Percentiles rank a stretch among this genome's conserved stretches.
Evolutionary conservation across 2,888 invertebrate genomes (phyloP).

Genomic region (Harpagoxenus sublaevis): DNA sequence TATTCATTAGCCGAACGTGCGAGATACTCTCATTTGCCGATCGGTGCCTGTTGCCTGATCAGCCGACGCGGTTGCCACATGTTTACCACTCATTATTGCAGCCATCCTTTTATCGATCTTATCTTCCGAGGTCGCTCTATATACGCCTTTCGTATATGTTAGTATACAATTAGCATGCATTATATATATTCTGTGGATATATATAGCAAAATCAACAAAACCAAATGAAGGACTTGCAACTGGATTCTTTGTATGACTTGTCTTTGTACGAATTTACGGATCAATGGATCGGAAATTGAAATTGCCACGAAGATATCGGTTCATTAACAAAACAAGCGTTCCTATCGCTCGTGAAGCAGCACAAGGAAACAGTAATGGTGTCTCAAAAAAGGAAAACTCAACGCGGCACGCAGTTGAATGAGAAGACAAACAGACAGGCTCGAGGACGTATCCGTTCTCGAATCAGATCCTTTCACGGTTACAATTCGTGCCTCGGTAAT

Average conservation of each 20-base stretch:
- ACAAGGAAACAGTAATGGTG: conserved; percentile 14
- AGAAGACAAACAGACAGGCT: conserved; percentile 48
- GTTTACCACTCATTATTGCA: background rate
- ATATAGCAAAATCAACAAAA: background rate
- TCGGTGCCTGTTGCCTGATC: background rate
- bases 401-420: conserved; percentile 8
- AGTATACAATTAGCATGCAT: background rate
- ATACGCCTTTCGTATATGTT: background rate
- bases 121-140: background rate
- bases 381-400: background rate
- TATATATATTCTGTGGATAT: background rate
- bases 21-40: background rate
- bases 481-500: conserved; percentile 35
- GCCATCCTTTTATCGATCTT: background rate
- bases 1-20: conserved; percentile 31
- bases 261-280: conserved; percentile 9
- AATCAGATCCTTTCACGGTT: conserved; percentile 41
- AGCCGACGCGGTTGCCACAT: background rate
- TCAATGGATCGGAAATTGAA: background rate
- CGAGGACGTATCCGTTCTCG: conserved; percentile 46
- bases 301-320: background rate
- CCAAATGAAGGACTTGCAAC: background rate
- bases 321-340: conserved; percentile 39
- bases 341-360: background rate
- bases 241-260: background rate